Conservation (phyloP, 2,797 vertebrate genomes). For the Acanthis flammea region DNA sequence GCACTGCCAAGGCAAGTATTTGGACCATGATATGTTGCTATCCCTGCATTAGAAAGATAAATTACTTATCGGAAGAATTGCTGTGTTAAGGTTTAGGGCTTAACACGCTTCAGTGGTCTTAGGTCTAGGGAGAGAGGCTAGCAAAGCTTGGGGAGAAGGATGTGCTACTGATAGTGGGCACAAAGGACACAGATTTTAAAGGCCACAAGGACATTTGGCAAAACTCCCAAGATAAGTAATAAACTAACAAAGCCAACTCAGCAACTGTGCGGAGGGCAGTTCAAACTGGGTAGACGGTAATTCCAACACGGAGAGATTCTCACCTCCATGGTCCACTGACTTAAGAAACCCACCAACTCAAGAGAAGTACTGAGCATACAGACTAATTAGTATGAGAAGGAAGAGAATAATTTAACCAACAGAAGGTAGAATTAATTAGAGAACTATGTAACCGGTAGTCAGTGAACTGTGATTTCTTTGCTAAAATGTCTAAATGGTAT, state of each 20-base stretch:
- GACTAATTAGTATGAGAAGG: neutral
- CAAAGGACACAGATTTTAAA: neutral
- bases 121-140: neutral
- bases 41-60: neutral
- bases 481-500: neutral
- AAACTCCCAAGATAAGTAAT: neutral
- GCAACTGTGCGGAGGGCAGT: neutral
- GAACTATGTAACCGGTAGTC: neutral
- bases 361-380: neutral
- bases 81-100: neutral
- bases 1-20: neutral
- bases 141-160: neutral
- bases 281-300: neutral
- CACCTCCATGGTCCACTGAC: neutral
- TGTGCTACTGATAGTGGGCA: neutral
- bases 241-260: neutral
- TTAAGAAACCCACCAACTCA: neutral
- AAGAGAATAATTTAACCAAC: neutral
- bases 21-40: accelerated
- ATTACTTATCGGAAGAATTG: neutral
- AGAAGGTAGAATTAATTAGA: neutral
- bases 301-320: neutral
- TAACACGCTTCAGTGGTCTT: neutral
- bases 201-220: neutral
- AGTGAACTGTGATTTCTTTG: neutral